A percentile compares a stretch with the other conserved stretches of the same genome.
Evolutionary conservation across 1,140 invertebrate genomes (phyloP).

Genomic region (Achatina immaculata): DNA sequence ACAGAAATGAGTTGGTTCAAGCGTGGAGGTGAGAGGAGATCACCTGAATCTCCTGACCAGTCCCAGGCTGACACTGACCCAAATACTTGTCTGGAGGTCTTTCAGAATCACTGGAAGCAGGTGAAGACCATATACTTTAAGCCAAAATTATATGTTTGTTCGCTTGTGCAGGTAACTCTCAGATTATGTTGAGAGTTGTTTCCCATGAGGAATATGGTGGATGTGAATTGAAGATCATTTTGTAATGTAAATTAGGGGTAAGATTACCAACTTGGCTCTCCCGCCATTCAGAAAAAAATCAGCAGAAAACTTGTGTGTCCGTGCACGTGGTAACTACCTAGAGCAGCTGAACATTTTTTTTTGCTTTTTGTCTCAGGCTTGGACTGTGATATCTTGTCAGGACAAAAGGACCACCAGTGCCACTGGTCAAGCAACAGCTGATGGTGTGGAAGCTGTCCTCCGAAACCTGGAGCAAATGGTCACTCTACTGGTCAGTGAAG

Average conservation of each 20-base stretch:
- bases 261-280: no score
- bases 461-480: conserved; percentile 94
- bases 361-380: conserved; percentile 75
- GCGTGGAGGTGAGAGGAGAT: conserved; percentile 45
- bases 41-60: conserved; percentile 25
- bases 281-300: no score
- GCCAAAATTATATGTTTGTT: no score
- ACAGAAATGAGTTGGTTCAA: conserved; percentile 68
- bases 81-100: conserved; percentile 82
- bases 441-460: conserved; percentile 90
- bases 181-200: no score
- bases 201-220: no score
- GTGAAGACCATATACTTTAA: conserved; percentile 74
- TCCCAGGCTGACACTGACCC: conserved; percentile 60
- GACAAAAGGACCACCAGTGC: conserved; percentile 70
- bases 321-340: no score
- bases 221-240: no score
- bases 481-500: conserved; percentile 87
- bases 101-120: conserved; percentile 95
- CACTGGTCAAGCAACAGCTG: conserved; percentile 61
- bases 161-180: no score
- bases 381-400: conserved; percentile 78
- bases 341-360: no score
- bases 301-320: no score
- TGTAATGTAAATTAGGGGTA: no score